Base-by-base conservation (phyloP, 2,888 invertebrate species). In the Rhopalosiphum nymphaeae region DNA sequence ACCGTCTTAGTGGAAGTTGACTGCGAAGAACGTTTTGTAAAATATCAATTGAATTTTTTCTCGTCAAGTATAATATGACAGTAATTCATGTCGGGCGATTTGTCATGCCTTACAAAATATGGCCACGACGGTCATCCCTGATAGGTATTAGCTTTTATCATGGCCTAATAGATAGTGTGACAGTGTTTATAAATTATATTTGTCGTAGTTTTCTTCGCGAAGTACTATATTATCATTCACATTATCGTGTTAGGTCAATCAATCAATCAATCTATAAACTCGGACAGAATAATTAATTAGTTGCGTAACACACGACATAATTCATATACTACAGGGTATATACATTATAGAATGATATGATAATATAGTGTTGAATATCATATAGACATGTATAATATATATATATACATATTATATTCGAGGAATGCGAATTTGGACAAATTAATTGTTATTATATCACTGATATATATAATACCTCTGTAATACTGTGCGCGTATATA, bases 361-460 rank as follows among this genome's bases (percentile, higher is more conserved):
- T 78, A 78, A 78, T 78, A 78, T 78, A 78, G 36, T 78, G 36
- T 78, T 78, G 36, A 78, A 78, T 78, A 78, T 36, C 78, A n/a
- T 67, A n/a, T 67, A 29, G n/a, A 46, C 44, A 5, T 11, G 11
- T 49, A 49, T 49, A 11, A 46, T 46, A 46, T 46, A 53, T 21
- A 21, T 53, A 53, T 53, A 53, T 49, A 1, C 1, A n/a, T 36
- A 16, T 4, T 16, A 21, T 78, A 78, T 42, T 78, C 78, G 36
- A 36, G 7, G 78, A 21, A 44, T 46, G 4, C 13, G 46, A 29
- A 86, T 16, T 46, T 29, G 5, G 7, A 5, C n/a, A 46, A 44
- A 44, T 86, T 86, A 78, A 78, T 78, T 36, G 36, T 78, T 78
- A 78, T 78, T 78, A 21, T 78, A 78, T 25, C 36, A 36, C 21